Evolutionary conservation across 2,888 invertebrate genomes (phyloP).

Genomic region (Netelia inedita): DNA sequence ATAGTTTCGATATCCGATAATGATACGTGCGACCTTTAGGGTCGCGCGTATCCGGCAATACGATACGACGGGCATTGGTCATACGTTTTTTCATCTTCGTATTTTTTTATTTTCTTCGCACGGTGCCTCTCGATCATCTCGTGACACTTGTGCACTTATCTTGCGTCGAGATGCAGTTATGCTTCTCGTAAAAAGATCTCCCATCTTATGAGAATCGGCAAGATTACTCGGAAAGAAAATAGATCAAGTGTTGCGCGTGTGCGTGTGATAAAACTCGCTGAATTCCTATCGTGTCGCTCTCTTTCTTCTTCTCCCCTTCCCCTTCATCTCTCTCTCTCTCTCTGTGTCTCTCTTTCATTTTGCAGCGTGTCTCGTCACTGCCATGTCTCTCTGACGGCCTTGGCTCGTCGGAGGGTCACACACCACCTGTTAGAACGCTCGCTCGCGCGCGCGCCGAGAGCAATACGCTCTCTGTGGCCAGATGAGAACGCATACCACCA

Average conservation of each 20-base stretch:
- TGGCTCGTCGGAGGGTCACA: slow-evolving; percentile 45
- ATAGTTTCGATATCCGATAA: background rate
- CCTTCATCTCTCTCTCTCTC: background rate
- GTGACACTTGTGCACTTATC: slow-evolving; percentile 45
- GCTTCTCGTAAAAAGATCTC: slow-evolving; percentile 1
- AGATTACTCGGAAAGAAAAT: slow-evolving; percentile 57
- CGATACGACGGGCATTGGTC: slow-evolving; percentile 14
- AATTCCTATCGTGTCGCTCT: slow-evolving; percentile 22
- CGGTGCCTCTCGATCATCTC: background rate
- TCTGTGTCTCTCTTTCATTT: background rate
- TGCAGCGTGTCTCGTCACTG: background rate
- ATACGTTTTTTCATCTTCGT: slow-evolving; percentile 12
- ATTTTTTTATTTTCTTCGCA: slow-evolving; percentile 22
- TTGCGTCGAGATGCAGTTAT: slow-evolving; percentile 9
- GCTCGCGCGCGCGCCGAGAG: slow-evolving; percentile 16
- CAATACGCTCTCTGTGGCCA: slow-evolving; percentile 6
- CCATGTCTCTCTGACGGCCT: slow-evolving; percentile 36
- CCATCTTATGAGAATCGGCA: background rate
- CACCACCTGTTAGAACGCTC: slow-evolving; percentile 75
- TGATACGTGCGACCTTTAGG: slow-evolving; percentile 37
- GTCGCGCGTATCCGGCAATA: slow-evolving; percentile 36
- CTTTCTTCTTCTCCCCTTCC: background rate
- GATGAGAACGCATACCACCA: slow-evolving; percentile 5
- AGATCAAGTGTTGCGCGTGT: slow-evolving; percentile 37
- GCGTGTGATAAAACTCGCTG: slow-evolving; percentile 35